phyloP scores from a whole-genome alignment of 1,140 invertebrate genomes.

The Drosophila insularis region DNA sequence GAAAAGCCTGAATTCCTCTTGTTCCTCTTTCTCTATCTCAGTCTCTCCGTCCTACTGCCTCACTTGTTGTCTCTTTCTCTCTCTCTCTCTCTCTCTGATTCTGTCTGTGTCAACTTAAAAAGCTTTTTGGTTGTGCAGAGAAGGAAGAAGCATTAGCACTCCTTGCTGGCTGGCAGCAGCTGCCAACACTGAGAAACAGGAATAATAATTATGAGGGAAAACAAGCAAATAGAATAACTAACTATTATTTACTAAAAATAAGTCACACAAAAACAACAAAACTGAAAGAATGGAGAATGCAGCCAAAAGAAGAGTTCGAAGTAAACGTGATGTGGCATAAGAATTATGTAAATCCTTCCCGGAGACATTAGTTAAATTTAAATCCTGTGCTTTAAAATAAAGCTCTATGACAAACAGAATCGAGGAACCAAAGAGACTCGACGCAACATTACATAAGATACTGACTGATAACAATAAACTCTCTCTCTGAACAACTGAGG shows the following conservation, averaged over 20 bases:
- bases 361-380: background rate
- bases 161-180: constrained; percentile 47
- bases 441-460: too few species aligned
- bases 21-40: background rate
- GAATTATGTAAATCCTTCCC: background rate
- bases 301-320: background rate
- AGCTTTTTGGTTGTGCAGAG: background rate
- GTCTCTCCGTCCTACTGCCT: background rate
- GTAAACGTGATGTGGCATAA: background rate
- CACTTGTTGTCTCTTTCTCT: constrained; percentile 28
- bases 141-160: constrained; percentile 39
- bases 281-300: background rate
- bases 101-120: constrained; percentile 1
- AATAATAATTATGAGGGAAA: constrained; percentile 65
- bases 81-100: background rate
- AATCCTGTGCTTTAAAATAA: background rate
- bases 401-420: background rate
- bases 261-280: constrained; percentile 33
- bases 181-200: constrained; percentile 45
- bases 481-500: too few species aligned
- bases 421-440: background rate
- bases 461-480: too few species aligned
- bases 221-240: constrained; percentile 48
- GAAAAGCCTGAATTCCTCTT: constrained; percentile 43
- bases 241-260: constrained; percentile 68